phyloP scores from a whole-genome alignment of 2,888 invertebrate species.

The Petrolisthes manimaculis region DNA sequence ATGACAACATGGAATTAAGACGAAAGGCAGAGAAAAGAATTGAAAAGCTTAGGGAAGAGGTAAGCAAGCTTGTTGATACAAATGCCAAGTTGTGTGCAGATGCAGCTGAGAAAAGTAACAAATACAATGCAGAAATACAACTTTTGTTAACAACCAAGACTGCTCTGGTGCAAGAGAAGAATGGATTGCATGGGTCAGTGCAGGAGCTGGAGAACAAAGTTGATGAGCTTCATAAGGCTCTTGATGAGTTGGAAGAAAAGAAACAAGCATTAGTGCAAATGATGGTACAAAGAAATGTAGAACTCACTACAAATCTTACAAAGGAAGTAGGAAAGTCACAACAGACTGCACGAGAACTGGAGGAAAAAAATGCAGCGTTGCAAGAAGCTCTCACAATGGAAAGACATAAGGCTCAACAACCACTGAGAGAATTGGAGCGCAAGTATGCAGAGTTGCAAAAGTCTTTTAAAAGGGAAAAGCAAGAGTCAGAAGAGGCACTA shows the following conservation, averaged over 20 bases:
- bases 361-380: background rate
- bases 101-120: background rate
- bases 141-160: conserved; percentile 32
- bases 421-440: too few species aligned
- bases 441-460: too few species aligned
- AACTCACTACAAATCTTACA: background rate
- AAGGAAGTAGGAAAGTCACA: conserved; percentile 31
- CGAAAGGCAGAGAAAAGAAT: conserved; percentile 39
- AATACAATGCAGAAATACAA: conserved; percentile 32
- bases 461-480: too few species aligned
- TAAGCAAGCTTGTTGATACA: conserved; percentile 12
- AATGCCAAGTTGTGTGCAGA: conserved; percentile 23
- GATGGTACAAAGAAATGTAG: too few species aligned
- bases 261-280: too few species aligned
- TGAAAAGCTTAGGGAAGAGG: conserved; percentile 39
- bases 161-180: conserved; percentile 21
- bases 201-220: conserved; percentile 12
- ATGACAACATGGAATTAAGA: conserved; percentile 42
- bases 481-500: too few species aligned
- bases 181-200: conserved; percentile 12
- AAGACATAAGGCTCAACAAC: too few species aligned
- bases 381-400: too few species aligned
- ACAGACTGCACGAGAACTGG: conserved; percentile 18
- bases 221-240: too few species aligned
- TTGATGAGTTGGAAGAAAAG: too few species aligned